Percentiles rank a stretch among this genome's conserved stretches.
Conservation (phyloP, 2,113 vertebrate genomes). For the Petromus typicus region DNA sequence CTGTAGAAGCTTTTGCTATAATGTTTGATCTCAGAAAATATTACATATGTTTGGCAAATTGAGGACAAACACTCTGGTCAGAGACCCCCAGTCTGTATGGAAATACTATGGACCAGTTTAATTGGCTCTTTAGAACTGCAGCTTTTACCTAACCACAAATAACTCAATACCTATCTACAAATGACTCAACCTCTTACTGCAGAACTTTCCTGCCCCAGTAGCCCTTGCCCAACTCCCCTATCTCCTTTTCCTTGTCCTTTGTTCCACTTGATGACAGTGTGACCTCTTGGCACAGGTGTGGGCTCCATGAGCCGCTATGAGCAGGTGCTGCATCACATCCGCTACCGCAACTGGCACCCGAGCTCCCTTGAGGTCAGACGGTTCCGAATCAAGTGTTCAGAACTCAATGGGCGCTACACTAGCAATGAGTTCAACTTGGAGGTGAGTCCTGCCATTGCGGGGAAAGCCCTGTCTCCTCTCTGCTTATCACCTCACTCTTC, state of each 20-base stretch:
- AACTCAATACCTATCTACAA: neutral
- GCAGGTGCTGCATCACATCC: slow-evolving; percentile 92
- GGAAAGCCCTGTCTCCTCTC: neutral
- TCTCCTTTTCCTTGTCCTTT: neutral
- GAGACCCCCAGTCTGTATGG: neutral
- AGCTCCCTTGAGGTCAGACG: slow-evolving; percentile 87
- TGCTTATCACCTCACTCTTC: neutral
- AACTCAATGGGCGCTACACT: slow-evolving; percentile 96
- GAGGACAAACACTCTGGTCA: neutral
- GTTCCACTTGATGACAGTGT: neutral
- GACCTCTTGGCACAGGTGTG: slow-evolving; percentile 88
- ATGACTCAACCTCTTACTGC: neutral
- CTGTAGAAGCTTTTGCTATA: neutral
- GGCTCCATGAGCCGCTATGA: slow-evolving; percentile 96
- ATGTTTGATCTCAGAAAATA: neutral
- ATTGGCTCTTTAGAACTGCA: neutral
- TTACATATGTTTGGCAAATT: neutral
- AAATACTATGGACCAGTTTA: neutral
- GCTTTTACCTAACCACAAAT: neutral
- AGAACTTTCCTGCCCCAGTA: no score
- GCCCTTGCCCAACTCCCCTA: neutral
- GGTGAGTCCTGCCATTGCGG: slow-evolving; percentile 81
- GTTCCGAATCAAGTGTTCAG: slow-evolving; percentile 96
- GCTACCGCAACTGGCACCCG: slow-evolving; percentile 91
- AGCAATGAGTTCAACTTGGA: slow-evolving; percentile 97